Evolutionary conservation across 2,888 invertebrate genomes (phyloP).

Genomic region (Drosophila fulvimacula): DNA sequence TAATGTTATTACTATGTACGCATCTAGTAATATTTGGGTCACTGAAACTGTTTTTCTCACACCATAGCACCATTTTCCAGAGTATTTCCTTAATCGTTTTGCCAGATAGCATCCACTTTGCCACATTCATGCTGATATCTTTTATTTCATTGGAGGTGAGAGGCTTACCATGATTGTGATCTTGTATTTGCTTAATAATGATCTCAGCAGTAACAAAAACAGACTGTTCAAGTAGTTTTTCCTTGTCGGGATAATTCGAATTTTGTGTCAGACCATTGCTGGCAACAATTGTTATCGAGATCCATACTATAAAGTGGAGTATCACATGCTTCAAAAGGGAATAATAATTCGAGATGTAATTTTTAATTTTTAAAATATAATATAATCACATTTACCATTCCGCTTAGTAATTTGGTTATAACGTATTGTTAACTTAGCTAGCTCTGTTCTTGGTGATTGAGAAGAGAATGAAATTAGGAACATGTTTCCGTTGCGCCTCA

Average conservation of each 20-base stretch:
- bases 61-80: constrained; percentile 10
- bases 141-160: neutral
- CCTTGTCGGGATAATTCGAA: neutral
- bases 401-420: neutral
- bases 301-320: constrained; percentile 1
- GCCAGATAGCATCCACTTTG: constrained; percentile 6
- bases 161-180: neutral
- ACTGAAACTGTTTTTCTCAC: neutral
- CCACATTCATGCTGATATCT: constrained; percentile 5
- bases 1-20: too few relatives aligned
- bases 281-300: neutral
- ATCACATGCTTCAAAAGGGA: constrained; percentile 1
- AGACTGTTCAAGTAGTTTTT: constrained; percentile 2
- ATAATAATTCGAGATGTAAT: too few relatives aligned
- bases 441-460: too few relatives aligned
- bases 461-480: neutral
- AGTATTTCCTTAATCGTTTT: constrained; percentile 10
- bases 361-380: too few relatives aligned
- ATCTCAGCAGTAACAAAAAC: neutral
- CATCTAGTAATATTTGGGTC: too few relatives aligned
- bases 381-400: constrained; percentile 18
- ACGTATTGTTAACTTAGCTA: neutral
- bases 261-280: neutral
- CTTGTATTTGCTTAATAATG: constrained; percentile 9
- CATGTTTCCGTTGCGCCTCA: neutral